Evolutionary conservation across 1,140 invertebrate genomes (phyloP).

Genomic region (Homarus americanus): DNA sequence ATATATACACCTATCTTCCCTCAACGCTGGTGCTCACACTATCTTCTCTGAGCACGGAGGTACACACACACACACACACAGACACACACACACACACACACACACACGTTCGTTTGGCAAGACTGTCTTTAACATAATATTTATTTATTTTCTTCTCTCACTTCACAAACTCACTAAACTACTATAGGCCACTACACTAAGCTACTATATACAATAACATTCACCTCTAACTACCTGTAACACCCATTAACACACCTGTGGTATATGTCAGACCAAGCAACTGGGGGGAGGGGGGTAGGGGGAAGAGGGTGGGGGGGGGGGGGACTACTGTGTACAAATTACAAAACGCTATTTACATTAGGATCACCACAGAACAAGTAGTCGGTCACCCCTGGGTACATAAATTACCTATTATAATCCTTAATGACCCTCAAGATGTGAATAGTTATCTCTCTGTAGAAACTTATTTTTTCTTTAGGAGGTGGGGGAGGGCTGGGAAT

Average conservation of each 20-base stretch:
- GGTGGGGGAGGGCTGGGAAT: no score
- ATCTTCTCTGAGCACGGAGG: no score
- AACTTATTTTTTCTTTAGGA: no score
- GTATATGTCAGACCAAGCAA: no score
- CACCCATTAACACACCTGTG: neutral
- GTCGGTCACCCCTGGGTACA: no score
- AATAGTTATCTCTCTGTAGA: no score
- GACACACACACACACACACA: neutral
- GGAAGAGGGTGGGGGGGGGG: neutral
- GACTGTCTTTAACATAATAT: neutral
- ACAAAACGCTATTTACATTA: slow-evolving; percentile 56
- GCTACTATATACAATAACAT: slow-evolving; percentile 5
- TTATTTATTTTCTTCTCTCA: neutral
- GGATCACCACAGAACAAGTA: slow-evolving; percentile 8
- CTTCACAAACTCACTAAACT: neutral
- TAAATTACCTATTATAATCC: no score
- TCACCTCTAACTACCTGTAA: neutral
- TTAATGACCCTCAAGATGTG: no score
- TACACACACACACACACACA: slow-evolving; percentile 17
- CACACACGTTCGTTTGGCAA: no score
- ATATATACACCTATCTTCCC: slow-evolving; percentile 11
- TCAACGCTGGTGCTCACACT: no score
- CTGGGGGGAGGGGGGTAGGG: no score
- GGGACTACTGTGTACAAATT: slow-evolving; percentile 44
- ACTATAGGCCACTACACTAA: neutral